Evolutionary conservation across 2,797 vertebrate genomes (phyloP), one percentile per base, ranked within the genome.

Genomic region (Enteromius anoplus): DNA sequence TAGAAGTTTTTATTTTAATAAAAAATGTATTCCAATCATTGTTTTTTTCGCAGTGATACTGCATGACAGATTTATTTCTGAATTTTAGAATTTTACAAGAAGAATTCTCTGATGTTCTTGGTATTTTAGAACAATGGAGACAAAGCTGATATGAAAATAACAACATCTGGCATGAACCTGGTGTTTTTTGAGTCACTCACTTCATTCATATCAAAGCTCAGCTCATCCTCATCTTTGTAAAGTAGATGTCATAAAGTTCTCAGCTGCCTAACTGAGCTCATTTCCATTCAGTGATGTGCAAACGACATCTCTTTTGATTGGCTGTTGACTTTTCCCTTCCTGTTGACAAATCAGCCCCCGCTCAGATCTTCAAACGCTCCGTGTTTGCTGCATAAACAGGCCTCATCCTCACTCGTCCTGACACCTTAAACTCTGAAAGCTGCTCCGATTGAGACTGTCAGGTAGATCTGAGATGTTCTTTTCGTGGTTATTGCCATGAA

Each of bases 371-470:
- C 76, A 73, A 23, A 47, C 26, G 3, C 23, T 73, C 34, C 0
- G 0, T 23, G 62, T 80, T 9, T 58, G 32, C 77, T 62, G 45
- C 32, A 29, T 32, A 70, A 78, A 42, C 68, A 70, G 73, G 68
- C 77, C 81, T 83, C 58, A 11, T 68, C 78, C 69, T 87, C 82
- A 75, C 70, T 75, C 53, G 70, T 26, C 55, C n/a, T 71, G 55
- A 64, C 62, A 64, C 29, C 62, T 64, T 58, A 77, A 69, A 58
- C 81, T 49, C 26, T 72, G 69, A 75, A 81, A 78, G 68, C 37
- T 77, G 73, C 66, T 81, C 21, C 0, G 2, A 6, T 40, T n/a
- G 66, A 42, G 11, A 42, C 37, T 23, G 66, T 47, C n/a, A 2
- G 8, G 14, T 5, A 17, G 68, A 70, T 26, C 68, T 26, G n/a